These are phyloP conservation scores for Holothuria glaberrima DNA, from an alignment of 35 echinoderm and acorn worm species.

Conservation along the genomic window DNA sequence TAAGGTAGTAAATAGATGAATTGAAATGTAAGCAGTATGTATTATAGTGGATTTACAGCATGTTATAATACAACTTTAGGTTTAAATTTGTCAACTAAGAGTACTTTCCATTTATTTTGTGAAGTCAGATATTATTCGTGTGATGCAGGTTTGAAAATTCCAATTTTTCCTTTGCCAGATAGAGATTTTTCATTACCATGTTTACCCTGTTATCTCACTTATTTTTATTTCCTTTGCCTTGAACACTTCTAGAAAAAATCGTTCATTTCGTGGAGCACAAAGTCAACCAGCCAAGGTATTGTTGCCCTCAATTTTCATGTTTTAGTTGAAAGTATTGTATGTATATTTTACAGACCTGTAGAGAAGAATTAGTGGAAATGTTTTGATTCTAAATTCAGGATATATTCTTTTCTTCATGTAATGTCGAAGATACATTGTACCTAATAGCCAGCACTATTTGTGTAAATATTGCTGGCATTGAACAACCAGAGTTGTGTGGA, in stretches of 20 bases:
- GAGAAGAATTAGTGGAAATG: no score
- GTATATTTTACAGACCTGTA: no score
- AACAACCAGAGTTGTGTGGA: no score
- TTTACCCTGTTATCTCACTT: background rate
- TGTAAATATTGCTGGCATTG: no score
- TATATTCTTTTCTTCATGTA: background rate
- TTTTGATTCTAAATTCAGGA: background rate
- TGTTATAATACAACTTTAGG: no score
- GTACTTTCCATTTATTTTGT: no score
- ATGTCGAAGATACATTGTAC: background rate
- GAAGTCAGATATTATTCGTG: no score
- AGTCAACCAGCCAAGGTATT: slow-evolving; percentile 80
- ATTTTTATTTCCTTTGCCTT: background rate
- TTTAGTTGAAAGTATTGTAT: no score
- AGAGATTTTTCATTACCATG: background rate
- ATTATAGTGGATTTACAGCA: no score
- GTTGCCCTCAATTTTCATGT: background rate
- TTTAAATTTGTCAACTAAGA: no score
- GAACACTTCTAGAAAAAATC: slow-evolving; percentile 65
- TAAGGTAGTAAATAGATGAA: no score
- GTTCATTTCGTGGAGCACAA: slow-evolving; percentile 84
- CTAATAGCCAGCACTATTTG: background rate
- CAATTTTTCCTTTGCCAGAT: background rate
- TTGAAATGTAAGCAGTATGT: no score
- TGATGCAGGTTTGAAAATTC: background rate